A percentile compares a stretch with the other conserved stretches of the same genome.
phyloP scores from a whole-genome alignment of 1,140 invertebrate genomes.

The Papilio polytes region DNA sequence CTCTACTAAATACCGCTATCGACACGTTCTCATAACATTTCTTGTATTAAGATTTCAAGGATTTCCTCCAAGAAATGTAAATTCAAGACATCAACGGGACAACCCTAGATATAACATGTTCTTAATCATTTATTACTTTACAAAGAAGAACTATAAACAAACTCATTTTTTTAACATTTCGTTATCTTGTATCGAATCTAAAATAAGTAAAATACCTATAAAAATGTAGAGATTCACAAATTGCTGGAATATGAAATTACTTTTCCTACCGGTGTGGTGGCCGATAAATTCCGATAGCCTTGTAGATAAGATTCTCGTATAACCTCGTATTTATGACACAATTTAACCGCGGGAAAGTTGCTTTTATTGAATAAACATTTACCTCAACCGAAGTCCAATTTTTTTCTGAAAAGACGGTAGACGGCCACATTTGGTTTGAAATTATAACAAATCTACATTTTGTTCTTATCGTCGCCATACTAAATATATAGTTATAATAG shows the following conservation, averaged over 20 bases:
- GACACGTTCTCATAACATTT: constrained; percentile 45
- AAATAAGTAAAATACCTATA: neutral
- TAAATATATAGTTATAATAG: too few species aligned
- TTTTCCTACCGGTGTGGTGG: neutral
- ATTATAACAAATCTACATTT: neutral
- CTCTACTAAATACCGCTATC: constrained; percentile 43
- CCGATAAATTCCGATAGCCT: constrained; percentile 17
- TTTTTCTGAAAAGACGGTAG: neutral
- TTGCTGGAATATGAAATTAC: neutral
- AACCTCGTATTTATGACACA: constrained; percentile 12
- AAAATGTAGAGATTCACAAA: neutral
- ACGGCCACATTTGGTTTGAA: neutral
- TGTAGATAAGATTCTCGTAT: neutral
- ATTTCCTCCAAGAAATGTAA: constrained; percentile 7
- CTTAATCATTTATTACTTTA: too few species aligned
- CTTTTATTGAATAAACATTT: neutral
- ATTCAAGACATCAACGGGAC: neutral
- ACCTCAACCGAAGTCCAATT: too few species aligned
- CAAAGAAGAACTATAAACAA: neutral
- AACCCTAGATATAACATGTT: too few species aligned
- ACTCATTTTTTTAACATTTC: neutral
- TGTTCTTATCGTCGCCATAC: neutral
- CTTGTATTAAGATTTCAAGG: constrained; percentile 41
- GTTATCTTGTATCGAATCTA: neutral
- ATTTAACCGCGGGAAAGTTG: neutral